Conservation (phyloP, 2,797 vertebrate species). For the Poecile montanus region DNA sequence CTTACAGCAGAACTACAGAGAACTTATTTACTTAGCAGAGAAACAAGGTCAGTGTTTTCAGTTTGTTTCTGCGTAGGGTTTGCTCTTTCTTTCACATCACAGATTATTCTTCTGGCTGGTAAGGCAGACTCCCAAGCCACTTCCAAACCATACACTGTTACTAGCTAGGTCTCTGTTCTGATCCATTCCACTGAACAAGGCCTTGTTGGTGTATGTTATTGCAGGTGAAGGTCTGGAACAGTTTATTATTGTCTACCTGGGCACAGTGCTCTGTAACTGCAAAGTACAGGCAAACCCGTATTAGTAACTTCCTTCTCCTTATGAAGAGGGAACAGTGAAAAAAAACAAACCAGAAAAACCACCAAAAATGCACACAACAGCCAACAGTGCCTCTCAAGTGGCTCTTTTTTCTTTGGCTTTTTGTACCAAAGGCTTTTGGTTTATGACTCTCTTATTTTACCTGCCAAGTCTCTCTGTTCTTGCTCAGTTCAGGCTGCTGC, state of each 20-base stretch:
- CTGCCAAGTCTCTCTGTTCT: neutral
- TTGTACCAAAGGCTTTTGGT: neutral
- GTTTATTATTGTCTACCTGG: neutral
- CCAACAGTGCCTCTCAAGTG: neutral
- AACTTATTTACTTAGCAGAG: neutral
- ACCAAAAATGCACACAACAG: rapidly evolving
- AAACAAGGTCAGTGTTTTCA: neutral
- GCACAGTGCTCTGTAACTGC: neutral
- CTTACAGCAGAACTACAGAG: neutral
- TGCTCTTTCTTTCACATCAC: neutral
- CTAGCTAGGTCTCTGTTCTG: neutral
- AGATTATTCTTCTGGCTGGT: neutral
- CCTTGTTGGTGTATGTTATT: neutral
- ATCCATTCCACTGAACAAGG: neutral
- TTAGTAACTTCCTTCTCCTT: neutral
- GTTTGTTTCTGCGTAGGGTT: neutral
- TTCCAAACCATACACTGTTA: neutral
- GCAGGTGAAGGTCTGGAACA: neutral
- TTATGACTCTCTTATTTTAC: neutral
- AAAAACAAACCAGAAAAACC: rapidly evolving
- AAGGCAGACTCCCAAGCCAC: neutral
- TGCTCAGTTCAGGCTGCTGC: neutral
- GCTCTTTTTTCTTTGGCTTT: neutral
- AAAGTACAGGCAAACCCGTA: neutral
- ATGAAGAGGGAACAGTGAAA: neutral